These are phyloP conservation scores for Sinocyclocheilus grahami DNA, from an alignment of 2,113 vertebrate species.

Conservation along the genomic window DNA sequence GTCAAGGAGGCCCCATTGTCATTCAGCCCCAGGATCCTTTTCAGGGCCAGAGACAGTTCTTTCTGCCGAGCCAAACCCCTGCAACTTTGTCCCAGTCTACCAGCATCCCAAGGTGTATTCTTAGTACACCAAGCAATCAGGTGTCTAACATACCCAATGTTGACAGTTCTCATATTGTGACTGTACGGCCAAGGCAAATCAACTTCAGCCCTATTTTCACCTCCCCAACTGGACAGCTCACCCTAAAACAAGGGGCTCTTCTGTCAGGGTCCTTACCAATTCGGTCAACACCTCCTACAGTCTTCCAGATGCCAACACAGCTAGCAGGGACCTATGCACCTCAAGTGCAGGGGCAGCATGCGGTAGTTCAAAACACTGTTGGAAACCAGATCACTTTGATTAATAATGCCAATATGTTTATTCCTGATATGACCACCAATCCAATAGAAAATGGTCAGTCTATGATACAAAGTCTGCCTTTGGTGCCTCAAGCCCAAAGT, in stretches of 20 bases:
- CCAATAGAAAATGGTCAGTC: slow-evolving; percentile 74
- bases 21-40: slow-evolving; percentile 80
- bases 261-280: slow-evolving; percentile 76
- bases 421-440: slow-evolving; percentile 69
- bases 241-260: slow-evolving; percentile 75
- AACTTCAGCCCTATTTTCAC: slow-evolving; percentile 80
- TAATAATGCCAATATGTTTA: slow-evolving; percentile 65
- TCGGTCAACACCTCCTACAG: slow-evolving; percentile 72
- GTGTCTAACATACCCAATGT: slow-evolving; percentile 64
- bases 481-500: slow-evolving; percentile 64
- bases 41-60: slow-evolving; percentile 77
- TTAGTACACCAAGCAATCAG: slow-evolving; percentile 63
- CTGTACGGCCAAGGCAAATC: slow-evolving; percentile 74
- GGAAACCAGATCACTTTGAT: slow-evolving; percentile 79
- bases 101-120: slow-evolving; percentile 61
- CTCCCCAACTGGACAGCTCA: slow-evolving; percentile 74
- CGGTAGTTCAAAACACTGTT: slow-evolving; percentile 74
- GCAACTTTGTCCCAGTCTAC: slow-evolving; percentile 69
- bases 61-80: slow-evolving; percentile 75
- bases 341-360: slow-evolving; percentile 67
- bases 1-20: slow-evolving; percentile 78
- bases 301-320: slow-evolving; percentile 81
- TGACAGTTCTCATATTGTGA: slow-evolving; percentile 75
- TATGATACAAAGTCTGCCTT: slow-evolving; percentile 73
- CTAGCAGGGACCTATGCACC: slow-evolving; percentile 71